A percentile compares a stretch with the other conserved stretches of the same genome.
These are phyloP conservation scores for Scaptomyza parva DNA, from an alignment of 2,888 invertebrate genomes.

Conservation along the genomic window DNA sequence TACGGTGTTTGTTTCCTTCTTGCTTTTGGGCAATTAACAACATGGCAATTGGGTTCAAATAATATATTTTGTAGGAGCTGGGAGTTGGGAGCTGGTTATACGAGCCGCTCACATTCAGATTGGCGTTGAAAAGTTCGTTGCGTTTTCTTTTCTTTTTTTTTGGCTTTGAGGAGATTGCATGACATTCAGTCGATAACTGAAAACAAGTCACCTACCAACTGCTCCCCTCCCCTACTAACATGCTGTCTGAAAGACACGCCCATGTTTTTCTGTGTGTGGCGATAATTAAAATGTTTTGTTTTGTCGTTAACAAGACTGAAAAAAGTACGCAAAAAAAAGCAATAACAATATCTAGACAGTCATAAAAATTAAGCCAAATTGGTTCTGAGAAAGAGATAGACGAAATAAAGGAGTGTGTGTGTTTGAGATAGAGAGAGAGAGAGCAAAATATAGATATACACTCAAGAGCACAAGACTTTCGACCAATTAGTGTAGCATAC, in stretches of 20 bases:
- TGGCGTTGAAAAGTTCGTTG: constrained; percentile 48
- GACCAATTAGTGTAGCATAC: constrained; percentile 65
- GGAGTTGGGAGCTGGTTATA: constrained; percentile 8
- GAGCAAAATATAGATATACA: neutral
- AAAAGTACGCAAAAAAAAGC: constrained; percentile 22
- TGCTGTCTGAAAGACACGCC: neutral
- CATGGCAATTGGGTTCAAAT: constrained; percentile 51
- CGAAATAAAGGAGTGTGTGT: neutral
- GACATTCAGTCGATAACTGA: constrained; percentile 46
- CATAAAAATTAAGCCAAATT: constrained; percentile 26
- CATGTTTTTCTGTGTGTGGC: constrained; percentile 8
- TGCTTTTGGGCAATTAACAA: constrained; percentile 74
- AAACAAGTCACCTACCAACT: constrained; percentile 13
- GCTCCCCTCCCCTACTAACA: neutral
- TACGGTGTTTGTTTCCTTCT: constrained; percentile 26
- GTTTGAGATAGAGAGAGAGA: neutral
- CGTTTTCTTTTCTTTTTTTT: constrained; percentile 44
- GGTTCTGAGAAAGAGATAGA: neutral
- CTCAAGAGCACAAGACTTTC: constrained; percentile 4
- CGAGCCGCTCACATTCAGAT: constrained; percentile 17
- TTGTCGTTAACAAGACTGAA: constrained; percentile 52
- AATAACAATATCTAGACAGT: constrained; percentile 18
- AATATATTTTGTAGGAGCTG: constrained; percentile 19
- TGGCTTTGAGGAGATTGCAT: constrained; percentile 60
- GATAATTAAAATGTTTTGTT: constrained; percentile 71